Evolutionary conservation across 2,888 invertebrate species (phyloP).

Genomic region (Pocota personata): DNA sequence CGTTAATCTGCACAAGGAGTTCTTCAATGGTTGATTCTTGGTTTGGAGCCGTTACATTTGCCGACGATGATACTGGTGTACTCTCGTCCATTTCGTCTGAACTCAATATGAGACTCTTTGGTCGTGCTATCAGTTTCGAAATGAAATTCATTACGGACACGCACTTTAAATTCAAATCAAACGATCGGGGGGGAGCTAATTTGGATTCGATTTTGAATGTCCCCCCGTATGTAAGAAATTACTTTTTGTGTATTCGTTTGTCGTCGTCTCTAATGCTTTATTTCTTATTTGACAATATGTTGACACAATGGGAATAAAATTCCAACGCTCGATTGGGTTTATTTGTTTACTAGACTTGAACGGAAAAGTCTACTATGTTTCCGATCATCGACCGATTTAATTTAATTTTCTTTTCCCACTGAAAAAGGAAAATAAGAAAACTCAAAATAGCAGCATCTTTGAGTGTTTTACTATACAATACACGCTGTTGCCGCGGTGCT

Average conservation of each 20-base stretch:
- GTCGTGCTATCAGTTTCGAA: conserved; percentile 81
- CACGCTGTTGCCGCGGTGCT: conserved; percentile 14
- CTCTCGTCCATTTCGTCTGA: conserved; percentile 64
- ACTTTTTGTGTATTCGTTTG: conserved; percentile 21
- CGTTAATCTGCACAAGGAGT: conserved; percentile 78
- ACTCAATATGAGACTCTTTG: conserved; percentile 77
- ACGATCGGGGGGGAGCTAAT: conserved; percentile 42
- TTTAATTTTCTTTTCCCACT: conserved; percentile 72
- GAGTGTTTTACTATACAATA: conserved; percentile 63
- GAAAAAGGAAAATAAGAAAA: conserved; percentile 71
- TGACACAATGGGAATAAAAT: conserved; percentile 70
- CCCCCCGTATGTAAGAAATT: conserved; percentile 35
- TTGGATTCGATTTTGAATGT: conserved; percentile 8
- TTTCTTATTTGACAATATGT: conserved; percentile 61
- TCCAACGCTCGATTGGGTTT: conserved; percentile 78
- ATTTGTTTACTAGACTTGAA: conserved; percentile 71
- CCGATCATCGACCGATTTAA: conserved; percentile 73
- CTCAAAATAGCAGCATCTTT: conserved; percentile 73
- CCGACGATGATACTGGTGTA: conserved; percentile 12
- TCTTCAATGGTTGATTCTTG: conserved; percentile 76
- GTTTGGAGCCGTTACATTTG: conserved; percentile 46
- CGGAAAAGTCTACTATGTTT: conserved; percentile 68
- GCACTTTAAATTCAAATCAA: conserved; percentile 42
- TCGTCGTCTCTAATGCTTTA: conserved; percentile 39
- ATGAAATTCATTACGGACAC: conserved; percentile 80